These are phyloP conservation scores for Sus cebifrons DNA, from an alignment of 2,797 vertebrate genomes.

Conservation along the genomic window DNA sequence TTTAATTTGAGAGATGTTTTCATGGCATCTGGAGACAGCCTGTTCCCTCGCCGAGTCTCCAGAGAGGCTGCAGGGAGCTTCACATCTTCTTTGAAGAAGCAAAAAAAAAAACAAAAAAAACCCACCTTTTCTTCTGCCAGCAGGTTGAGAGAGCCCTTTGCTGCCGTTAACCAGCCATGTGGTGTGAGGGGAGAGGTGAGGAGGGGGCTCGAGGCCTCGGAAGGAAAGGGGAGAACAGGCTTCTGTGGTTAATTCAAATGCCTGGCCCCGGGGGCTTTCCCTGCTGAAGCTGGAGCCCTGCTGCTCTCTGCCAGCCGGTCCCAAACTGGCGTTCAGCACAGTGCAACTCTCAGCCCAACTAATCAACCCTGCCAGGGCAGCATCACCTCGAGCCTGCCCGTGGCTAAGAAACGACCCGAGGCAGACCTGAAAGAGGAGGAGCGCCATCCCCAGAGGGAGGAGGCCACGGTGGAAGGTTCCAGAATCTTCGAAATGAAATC, in stretches of 20 bases:
- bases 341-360: constrained; percentile 73
- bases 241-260: constrained; percentile 20
- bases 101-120: neutral
- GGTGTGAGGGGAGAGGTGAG: constrained; percentile 55
- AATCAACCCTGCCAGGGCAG: constrained; percentile 68
- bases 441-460: neutral
- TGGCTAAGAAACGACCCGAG: constrained; percentile 63
- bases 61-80: constrained; percentile 72
- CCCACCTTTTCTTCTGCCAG: constrained; percentile 38
- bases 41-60: constrained; percentile 68
- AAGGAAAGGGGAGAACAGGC: constrained; percentile 43
- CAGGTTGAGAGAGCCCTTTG: constrained; percentile 58
- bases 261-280: constrained; percentile 43
- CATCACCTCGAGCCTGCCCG: constrained; percentile 46
- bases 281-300: neutral
- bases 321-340: constrained; percentile 76
- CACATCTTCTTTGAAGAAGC: constrained; percentile 74
- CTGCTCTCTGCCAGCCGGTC: constrained; percentile 66
- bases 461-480: neutral
- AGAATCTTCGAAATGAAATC: neutral
- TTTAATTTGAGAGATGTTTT: constrained; percentile 80
- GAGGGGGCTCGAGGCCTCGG: neutral
- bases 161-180: constrained; percentile 50
- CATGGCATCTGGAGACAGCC: constrained; percentile 74
- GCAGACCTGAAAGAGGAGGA: constrained; percentile 11